Conservation (phyloP, 2,113 vertebrate species). For the Romanogobio albipinnatus region DNA sequence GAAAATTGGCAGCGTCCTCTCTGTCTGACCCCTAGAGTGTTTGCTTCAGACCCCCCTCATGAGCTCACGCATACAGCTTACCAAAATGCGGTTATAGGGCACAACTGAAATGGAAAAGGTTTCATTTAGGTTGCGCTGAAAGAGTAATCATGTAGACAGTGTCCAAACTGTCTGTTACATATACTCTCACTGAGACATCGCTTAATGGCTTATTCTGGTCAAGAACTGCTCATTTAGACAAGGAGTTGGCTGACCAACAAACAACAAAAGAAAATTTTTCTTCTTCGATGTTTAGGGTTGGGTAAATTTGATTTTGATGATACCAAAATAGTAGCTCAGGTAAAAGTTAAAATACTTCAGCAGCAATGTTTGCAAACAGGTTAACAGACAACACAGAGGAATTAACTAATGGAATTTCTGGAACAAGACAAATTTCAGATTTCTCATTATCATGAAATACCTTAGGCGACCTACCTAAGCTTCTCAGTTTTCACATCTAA, state of each 20-base stretch:
- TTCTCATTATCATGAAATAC: not conserved
- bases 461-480: not conserved
- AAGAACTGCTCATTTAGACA: not conserved
- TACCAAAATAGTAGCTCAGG: not conserved
- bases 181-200: not conserved
- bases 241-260: not conserved
- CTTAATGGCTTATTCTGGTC: not conserved
- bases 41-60: not conserved
- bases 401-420: too few species aligned
- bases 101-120: not conserved
- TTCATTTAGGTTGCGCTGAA: not conserved
- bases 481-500: not conserved
- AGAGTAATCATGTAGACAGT: not conserved
- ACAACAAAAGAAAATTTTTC: not conserved
- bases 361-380: too few species aligned
- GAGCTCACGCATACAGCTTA: not conserved
- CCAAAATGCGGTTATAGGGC: not conserved
- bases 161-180: not conserved
- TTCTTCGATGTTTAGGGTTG: not conserved
- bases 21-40: not conserved
- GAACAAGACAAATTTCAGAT: not conserved
- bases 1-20: constrained; percentile 55
- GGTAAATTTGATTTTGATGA: not conserved
- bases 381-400: too few species aligned
- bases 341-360: too few species aligned